Conservation (phyloP, 1,140 invertebrate species). For the Phortica variegata region DNA sequence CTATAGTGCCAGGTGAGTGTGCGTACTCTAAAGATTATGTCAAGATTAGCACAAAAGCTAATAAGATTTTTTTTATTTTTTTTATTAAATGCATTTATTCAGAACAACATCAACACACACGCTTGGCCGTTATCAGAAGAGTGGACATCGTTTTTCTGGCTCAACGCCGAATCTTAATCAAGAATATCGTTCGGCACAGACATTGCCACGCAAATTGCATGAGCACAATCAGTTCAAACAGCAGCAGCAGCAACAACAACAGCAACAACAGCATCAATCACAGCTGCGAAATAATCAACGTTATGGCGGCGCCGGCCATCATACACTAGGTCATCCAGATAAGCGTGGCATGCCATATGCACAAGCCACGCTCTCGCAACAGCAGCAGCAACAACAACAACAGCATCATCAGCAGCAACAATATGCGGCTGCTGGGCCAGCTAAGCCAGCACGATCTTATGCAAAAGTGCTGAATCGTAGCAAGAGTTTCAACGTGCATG, state of each 20-base stretch:
- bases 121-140: constrained; percentile 77
- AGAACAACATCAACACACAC: constrained; percentile 58
- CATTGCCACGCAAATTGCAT: constrained; percentile 71
- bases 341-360: constrained; percentile 9
- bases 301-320: background rate
- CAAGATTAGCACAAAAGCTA: no score
- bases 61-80: background rate
- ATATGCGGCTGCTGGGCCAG: constrained; percentile 67
- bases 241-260: constrained; percentile 38
- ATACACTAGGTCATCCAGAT: no score
- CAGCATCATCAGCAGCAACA: constrained; percentile 73
- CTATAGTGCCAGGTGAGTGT: constrained; percentile 7
- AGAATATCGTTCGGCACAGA: constrained; percentile 72
- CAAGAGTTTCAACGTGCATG: constrained; percentile 82
- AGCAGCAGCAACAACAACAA: constrained; percentile 14
- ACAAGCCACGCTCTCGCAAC: background rate
- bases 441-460: constrained; percentile 74
- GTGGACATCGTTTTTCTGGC: constrained; percentile 63
- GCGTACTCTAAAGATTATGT: no score
- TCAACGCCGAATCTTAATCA: constrained; percentile 54
- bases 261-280: constrained; percentile 56
- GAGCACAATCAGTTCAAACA: constrained; percentile 54
- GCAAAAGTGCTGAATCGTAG: constrained; percentile 72
- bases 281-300: no score
- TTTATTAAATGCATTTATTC: no score